Percentiles rank a stretch among this genome's conserved stretches.
These are phyloP conservation scores for Acanthosepion pharaonis DNA, from an alignment of 2,888 invertebrate species.

Conservation along the genomic window DNA sequence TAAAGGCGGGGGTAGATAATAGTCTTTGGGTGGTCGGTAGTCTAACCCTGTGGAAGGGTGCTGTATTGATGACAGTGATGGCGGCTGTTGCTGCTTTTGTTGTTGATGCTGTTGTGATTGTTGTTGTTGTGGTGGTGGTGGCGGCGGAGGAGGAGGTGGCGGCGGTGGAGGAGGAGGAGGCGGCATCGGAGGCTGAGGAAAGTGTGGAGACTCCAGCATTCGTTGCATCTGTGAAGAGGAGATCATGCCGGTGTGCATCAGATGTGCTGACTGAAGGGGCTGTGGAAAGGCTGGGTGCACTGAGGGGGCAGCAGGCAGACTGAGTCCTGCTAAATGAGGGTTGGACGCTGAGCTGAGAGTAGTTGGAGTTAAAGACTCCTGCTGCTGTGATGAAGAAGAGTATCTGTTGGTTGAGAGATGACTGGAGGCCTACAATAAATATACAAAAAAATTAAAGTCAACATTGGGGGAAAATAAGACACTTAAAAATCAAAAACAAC, in stretches of 20 bases:
- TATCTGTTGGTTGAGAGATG: background rate
- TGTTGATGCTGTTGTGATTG: background rate
- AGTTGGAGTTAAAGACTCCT: background rate
- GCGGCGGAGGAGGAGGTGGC: background rate
- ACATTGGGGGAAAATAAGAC: background rate
- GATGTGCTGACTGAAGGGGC: constrained; percentile 33
- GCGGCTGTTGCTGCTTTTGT: background rate
- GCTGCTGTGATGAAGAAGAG: background rate
- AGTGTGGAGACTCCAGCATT: constrained; percentile 38
- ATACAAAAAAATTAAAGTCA: background rate
- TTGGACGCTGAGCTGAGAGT: constrained; percentile 39
- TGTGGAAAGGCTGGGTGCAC: constrained; percentile 45
- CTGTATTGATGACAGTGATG: constrained; percentile 36
- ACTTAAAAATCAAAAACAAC: too few species aligned
- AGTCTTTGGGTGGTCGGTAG: constrained; percentile 40
- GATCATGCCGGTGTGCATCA: constrained; percentile 36
- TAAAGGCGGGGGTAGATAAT: background rate
- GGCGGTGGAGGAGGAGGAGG: background rate
- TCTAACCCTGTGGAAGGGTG: background rate
- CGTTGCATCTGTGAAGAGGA: constrained; percentile 42
- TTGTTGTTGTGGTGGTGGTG: background rate
- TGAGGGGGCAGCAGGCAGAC: background rate
- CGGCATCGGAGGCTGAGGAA: background rate
- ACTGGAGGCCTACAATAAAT: background rate
- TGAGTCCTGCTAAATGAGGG: constrained; percentile 34